A percentile compares a stretch with the other conserved stretches of the same genome.
phyloP scores from a whole-genome alignment of 1,140 invertebrate species.

The Drosophila novamexicana region DNA sequence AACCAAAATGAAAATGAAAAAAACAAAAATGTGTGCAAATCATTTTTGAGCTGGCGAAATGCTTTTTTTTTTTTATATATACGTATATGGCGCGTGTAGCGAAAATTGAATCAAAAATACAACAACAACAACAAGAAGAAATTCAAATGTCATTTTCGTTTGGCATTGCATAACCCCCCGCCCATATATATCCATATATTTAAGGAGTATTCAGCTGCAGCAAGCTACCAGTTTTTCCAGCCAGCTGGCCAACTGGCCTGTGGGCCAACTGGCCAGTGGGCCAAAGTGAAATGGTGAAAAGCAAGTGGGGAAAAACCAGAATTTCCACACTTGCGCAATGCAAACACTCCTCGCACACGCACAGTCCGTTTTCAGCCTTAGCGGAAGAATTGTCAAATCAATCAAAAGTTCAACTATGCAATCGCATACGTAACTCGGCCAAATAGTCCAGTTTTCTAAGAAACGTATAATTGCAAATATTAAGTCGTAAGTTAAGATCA shows the following conservation, averaged over 20 bases:
- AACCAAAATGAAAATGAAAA: slow-evolving; percentile 15
- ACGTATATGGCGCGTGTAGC: neutral
- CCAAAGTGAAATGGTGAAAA: slow-evolving; percentile 19
- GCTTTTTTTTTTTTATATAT: neutral
- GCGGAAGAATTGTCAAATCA: slow-evolving; percentile 12
- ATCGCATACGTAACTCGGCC: slow-evolving; percentile 5
- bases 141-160: slow-evolving; percentile 44
- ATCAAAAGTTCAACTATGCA: neutral
- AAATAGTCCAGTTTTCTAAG: neutral
- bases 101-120: neutral
- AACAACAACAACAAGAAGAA: neutral
- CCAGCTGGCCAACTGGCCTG: neutral
- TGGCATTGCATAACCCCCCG: slow-evolving; percentile 35
- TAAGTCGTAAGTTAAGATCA: too few species aligned
- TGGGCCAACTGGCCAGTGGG: slow-evolving; percentile 28
- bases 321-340: slow-evolving; percentile 41
- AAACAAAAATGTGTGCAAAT: slow-evolving; percentile 25
- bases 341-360: neutral
- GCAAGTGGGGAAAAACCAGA: slow-evolving; percentile 27
- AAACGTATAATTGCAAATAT: neutral
- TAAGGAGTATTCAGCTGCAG: neutral
- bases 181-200: neutral
- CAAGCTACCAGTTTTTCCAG: slow-evolving; percentile 30
- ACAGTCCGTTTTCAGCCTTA: neutral
- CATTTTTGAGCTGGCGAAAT: slow-evolving; percentile 26